Percentiles rank a stretch among this genome's conserved stretches.
phyloP scores from a whole-genome alignment of 2,113 vertebrate genomes.

The Puffinus mauretanicus region DNA sequence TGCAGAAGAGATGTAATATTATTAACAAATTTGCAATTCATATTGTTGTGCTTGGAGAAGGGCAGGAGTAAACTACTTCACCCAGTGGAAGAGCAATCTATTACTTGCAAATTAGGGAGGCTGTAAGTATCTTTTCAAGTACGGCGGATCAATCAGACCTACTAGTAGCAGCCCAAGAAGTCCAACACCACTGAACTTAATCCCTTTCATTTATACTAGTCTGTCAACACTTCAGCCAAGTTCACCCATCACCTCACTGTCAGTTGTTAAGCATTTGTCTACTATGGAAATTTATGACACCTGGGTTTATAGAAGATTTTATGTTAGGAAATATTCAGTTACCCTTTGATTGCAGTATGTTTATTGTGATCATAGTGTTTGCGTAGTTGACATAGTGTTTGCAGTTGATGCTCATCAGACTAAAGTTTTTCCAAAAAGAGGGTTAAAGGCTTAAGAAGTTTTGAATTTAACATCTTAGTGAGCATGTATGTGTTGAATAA shows the following conservation, averaged over 20 bases:
- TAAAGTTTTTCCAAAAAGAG: background rate
- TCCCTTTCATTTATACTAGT: background rate
- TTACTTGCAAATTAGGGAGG: background rate
- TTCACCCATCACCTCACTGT: background rate
- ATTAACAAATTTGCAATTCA: background rate
- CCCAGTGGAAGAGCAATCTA: background rate
- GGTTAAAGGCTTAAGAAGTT: background rate
- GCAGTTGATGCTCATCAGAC: background rate
- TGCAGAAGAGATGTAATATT: background rate
- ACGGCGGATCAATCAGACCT: background rate
- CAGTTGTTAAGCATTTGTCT: background rate
- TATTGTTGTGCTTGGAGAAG: background rate
- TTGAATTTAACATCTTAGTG: slow-evolving; percentile 1
- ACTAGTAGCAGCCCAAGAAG: background rate
- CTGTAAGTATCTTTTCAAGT: background rate
- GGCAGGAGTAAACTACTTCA: background rate
- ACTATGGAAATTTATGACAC: background rate
- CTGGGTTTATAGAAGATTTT: background rate
- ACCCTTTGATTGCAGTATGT: background rate
- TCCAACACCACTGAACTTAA: background rate
- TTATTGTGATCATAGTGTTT: background rate
- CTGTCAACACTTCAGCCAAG: background rate
- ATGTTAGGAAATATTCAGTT: background rate
- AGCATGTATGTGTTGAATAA: background rate
- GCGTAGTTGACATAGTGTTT: background rate